phyloP scores from a whole-genome alignment of 53 echinoderm and acorn worm species.

The Hippasteria phrygiana region DNA sequence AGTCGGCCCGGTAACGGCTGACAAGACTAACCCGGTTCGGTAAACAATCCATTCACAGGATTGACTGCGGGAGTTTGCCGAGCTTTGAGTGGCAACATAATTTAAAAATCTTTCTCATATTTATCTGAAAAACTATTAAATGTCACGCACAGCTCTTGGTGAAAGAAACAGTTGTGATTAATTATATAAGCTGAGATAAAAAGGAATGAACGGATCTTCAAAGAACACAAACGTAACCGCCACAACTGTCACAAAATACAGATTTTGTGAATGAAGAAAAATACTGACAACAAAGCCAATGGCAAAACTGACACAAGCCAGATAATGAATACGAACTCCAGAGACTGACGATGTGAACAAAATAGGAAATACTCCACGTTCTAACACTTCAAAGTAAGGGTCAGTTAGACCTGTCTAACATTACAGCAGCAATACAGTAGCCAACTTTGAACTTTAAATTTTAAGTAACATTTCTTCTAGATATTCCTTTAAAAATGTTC shows the following conservation, averaged over 20 bases:
- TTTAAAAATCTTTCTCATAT: background rate
- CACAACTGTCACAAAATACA: background rate
- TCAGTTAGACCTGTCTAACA: no score
- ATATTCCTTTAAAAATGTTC: no score
- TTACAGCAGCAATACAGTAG: no score
- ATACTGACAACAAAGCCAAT: background rate
- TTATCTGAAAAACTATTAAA: constrained; percentile 21
- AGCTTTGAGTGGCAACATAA: background rate
- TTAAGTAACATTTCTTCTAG: no score
- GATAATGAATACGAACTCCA: no score
- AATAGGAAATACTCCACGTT: no score
- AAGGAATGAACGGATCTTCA: background rate
- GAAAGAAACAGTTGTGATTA: background rate
- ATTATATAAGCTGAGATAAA: background rate
- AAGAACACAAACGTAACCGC: background rate
- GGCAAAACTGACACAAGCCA: background rate
- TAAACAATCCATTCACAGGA: background rate
- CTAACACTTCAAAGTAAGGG: no score
- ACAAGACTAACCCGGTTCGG: background rate
- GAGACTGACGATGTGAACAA: no score
- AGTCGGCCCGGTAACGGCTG: background rate
- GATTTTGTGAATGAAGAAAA: background rate
- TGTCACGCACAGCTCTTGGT: background rate
- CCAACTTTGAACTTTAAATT: no score
- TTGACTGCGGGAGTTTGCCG: background rate